These are phyloP conservation scores for Sebastes steindachneri DNA, from an alignment of 2,797 vertebrate genomes.

Conservation along the genomic window DNA sequence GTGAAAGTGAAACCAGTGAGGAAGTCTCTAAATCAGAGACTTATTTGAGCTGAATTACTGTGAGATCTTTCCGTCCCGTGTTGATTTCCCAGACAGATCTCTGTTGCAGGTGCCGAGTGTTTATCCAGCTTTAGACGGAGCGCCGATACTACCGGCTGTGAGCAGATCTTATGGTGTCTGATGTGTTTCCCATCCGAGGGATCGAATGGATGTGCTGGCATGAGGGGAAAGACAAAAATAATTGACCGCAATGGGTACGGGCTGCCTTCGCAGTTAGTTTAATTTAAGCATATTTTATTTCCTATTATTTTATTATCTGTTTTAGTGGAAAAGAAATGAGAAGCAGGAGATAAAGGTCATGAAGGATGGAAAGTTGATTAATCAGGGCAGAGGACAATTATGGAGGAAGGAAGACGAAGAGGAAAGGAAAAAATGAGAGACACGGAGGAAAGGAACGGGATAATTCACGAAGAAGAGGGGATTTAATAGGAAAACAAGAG, in stretches of 20 bases:
- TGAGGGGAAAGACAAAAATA: conserved; percentile 51
- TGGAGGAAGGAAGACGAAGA: background rate
- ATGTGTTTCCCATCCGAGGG: conserved; percentile 63
- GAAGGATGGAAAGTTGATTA: conserved; percentile 24
- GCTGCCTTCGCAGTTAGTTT: conserved; percentile 31
- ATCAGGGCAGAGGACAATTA: background rate
- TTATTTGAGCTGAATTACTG: conserved; percentile 1
- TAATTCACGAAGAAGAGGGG: background rate
- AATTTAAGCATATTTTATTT: conserved; percentile 28
- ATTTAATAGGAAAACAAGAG: background rate
- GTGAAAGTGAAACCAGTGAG: background rate
- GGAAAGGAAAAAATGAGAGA: conserved; percentile 23
- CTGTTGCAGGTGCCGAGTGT: conserved; percentile 49
- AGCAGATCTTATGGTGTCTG: conserved; percentile 37
- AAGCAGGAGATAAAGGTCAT: conserved; percentile 12
- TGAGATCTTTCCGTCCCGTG: conserved; percentile 19
- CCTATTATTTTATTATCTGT: conserved; percentile 36
- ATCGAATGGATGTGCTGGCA: conserved; percentile 18
- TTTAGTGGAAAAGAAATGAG: conserved; percentile 21
- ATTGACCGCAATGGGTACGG: conserved; percentile 37
- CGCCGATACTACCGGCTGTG: conserved; percentile 27
- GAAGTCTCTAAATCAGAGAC: conserved; percentile 9
- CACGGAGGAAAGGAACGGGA: background rate
- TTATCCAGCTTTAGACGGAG: conserved; percentile 52
- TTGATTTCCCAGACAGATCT: conserved; percentile 34